Evolutionary conservation across 2,888 invertebrate species (phyloP).

Genomic region (Atrina japonica): DNA sequence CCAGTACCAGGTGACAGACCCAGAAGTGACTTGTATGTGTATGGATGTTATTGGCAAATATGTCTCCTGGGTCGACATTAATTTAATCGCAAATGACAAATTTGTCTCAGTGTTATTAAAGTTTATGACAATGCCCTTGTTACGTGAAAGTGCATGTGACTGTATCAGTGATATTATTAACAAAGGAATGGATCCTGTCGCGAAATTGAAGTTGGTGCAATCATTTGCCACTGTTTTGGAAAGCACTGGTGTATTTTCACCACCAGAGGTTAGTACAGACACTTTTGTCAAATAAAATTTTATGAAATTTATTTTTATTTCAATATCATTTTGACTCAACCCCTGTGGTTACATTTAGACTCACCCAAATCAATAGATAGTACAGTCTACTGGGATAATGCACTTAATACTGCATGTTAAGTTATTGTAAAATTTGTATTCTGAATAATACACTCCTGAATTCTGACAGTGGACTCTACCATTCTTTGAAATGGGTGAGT

Average conservation of each 20-base stretch:
- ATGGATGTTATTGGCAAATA: constrained; percentile 83
- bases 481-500: too few relatives aligned
- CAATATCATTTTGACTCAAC: background rate
- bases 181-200: constrained; percentile 84
- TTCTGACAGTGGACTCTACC: too few relatives aligned
- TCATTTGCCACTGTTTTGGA: constrained; percentile 81
- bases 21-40: constrained; percentile 80
- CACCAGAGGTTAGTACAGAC: constrained; percentile 72
- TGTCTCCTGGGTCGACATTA: constrained; percentile 84
- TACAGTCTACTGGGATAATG: too few relatives aligned
- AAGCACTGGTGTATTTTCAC: constrained; percentile 79
- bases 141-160: constrained; percentile 82
- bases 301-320: background rate
- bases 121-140: constrained; percentile 75
- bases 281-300: background rate
- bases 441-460: too few relatives aligned
- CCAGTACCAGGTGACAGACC: constrained; percentile 79
- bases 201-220: constrained; percentile 83
- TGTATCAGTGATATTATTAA: constrained; percentile 83
- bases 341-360: too few relatives aligned
- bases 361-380: too few relatives aligned
- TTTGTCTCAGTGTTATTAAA: constrained; percentile 82
- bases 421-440: too few relatives aligned
- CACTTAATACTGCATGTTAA: too few relatives aligned
- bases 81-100: constrained; percentile 83